A percentile compares a stretch with the other conserved stretches of the same genome.
Evolutionary conservation across 2,113 vertebrate species (phyloP).

Genomic region (Phalacrocorax pelagicus): DNA sequence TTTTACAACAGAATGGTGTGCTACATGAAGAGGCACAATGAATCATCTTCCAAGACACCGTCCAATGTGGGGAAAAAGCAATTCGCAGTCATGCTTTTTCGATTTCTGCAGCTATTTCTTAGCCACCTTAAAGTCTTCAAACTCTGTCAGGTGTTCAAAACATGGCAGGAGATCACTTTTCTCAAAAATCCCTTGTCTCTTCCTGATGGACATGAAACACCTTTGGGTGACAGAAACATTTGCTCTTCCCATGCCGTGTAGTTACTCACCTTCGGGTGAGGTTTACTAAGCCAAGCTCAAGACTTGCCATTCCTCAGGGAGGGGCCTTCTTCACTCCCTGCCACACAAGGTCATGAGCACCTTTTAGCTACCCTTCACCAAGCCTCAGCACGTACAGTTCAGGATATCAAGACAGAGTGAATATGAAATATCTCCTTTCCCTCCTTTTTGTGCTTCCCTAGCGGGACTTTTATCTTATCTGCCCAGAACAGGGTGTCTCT

Average conservation of each 20-base stretch:
- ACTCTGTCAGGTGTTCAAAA: neutral
- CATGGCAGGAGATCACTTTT: neutral
- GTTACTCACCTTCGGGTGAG: neutral
- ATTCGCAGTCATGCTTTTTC: neutral
- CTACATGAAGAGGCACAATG: neutral
- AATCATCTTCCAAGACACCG: neutral
- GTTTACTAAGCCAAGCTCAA: neutral
- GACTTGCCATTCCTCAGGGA: neutral
- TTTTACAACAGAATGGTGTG: neutral
- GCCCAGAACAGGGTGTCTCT: neutral
- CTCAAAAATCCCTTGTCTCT: neutral
- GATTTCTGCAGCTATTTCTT: neutral
- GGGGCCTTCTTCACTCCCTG: neutral
- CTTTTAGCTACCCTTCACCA: neutral
- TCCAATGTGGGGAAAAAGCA: neutral
- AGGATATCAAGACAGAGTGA: neutral
- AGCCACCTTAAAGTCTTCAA: neutral
- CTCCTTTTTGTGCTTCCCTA: neutral
- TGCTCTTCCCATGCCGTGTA: neutral
- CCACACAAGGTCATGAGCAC: neutral
- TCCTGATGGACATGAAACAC: neutral
- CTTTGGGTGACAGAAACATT: neutral
- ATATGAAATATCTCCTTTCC: neutral
- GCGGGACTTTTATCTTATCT: slow-evolving; percentile 1
- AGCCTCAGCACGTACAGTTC: neutral